Percentiles rank a stretch among this genome's conserved stretches.
Evolutionary conservation across 2,113 vertebrate genomes (phyloP).

Genomic region (Ornithorhynchus anatinus): DNA sequence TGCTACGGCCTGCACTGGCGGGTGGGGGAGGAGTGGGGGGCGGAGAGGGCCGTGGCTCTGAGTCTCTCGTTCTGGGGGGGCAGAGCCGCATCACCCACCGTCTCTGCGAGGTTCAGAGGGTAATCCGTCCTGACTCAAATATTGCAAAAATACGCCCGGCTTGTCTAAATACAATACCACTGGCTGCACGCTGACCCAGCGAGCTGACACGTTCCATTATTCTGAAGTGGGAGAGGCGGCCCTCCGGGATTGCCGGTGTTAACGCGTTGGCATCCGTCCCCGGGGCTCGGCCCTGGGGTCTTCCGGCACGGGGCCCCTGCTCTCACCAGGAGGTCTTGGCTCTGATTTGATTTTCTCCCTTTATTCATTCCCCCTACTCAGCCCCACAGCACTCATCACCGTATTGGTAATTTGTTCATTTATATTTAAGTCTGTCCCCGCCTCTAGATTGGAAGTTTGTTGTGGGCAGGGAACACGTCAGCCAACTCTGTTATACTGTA

Average conservation of each 20-base stretch:
- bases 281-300: conserved; percentile 17
- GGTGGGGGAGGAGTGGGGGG: not conserved
- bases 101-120: conserved; percentile 30
- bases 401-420: too few species aligned
- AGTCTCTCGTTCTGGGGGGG: not conserved
- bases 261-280: conserved; percentile 49
- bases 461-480: too few species aligned
- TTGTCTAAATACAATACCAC: conserved; percentile 25
- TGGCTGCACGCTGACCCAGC: conserved; percentile 18
- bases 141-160: conserved; percentile 23
- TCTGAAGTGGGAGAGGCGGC: conserved; percentile 25
- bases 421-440: too few species aligned
- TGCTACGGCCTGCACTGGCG: not conserved
- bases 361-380: too few species aligned
- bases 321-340: too few species aligned
- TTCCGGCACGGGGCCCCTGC: too few species aligned
- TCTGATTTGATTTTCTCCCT: too few species aligned
- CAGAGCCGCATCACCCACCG: conserved; percentile 11
- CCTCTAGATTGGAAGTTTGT: too few species aligned
- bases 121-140: conserved; percentile 44
- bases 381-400: too few species aligned
- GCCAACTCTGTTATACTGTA: too few species aligned
- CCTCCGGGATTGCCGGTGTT: conserved; percentile 38
- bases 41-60: not conserved
- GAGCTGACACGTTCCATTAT: conserved; percentile 36